phyloP scores from a whole-genome alignment of 2,797 vertebrate genomes.

The Halcyon badia region DNA sequence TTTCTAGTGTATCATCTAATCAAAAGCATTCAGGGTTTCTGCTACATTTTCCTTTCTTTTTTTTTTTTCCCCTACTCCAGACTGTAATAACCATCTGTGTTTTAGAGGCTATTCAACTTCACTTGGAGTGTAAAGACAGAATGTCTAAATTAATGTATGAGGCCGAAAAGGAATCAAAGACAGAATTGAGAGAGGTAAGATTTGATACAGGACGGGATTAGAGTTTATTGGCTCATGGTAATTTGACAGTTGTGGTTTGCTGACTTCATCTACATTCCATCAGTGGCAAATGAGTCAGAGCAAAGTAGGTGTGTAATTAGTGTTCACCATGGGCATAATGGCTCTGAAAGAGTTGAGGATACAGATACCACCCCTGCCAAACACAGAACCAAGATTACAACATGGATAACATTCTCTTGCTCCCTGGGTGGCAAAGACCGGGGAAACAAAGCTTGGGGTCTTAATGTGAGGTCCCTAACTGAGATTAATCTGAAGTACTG shows the following conservation, averaged over 20 bases:
- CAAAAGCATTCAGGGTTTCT: background rate
- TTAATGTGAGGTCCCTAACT: rapidly evolving
- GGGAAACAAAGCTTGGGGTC: background rate
- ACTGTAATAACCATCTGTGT: constrained; percentile 14
- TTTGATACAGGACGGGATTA: background rate
- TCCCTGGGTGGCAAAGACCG: background rate
- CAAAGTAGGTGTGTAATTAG: background rate
- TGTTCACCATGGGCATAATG: background rate
- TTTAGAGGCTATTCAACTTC: constrained; percentile 15
- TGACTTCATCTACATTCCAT: background rate
- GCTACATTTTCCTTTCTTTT: background rate
- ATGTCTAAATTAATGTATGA: background rate
- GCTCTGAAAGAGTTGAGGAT: rapidly evolving
- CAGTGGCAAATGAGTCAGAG: background rate
- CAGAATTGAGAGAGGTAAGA: background rate
- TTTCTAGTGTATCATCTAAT: background rate
- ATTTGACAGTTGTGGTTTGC: background rate
- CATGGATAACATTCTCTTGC: no score
- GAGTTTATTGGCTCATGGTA: background rate
- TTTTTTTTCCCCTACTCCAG: background rate
- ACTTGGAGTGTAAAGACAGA: background rate
- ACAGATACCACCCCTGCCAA: background rate
- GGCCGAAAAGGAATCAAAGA: background rate
- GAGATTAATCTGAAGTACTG: background rate
- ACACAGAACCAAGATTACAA: background rate